phyloP scores from a whole-genome alignment of 2,113 vertebrate species.

The Balaeniceps rex region DNA sequence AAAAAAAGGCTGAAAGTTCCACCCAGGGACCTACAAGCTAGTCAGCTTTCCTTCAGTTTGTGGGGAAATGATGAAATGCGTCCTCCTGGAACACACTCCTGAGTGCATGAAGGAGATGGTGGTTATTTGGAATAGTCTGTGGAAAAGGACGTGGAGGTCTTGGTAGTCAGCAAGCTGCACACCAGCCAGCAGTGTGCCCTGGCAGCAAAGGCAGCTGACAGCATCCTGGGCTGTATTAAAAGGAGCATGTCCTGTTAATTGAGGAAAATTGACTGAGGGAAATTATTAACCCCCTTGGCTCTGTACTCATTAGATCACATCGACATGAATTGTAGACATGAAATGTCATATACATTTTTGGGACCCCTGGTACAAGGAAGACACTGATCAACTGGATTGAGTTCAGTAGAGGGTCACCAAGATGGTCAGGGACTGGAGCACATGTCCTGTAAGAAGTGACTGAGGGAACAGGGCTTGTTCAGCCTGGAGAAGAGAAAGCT shows the following conservation, averaged over 20 bases:
- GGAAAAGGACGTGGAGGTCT: accelerated
- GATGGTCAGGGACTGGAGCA: not conserved
- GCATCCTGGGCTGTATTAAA: not conserved
- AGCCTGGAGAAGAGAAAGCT: not conserved
- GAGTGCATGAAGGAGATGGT: not conserved
- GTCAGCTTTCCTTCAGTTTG: not conserved
- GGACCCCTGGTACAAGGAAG: not conserved
- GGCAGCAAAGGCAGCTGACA: not conserved
- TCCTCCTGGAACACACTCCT: not conserved
- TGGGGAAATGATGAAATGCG: not conserved
- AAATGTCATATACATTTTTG: not conserved
- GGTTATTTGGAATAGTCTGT: not conserved
- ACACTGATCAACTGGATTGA: not conserved
- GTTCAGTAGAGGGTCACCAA: not conserved
- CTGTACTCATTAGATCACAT: not conserved
- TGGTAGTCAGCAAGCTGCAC: not conserved
- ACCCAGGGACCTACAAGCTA: not conserved
- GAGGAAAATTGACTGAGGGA: not conserved
- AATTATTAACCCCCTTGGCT: not conserved
- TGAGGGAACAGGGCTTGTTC: not conserved
- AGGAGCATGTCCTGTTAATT: not conserved
- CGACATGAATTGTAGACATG: too few species aligned
- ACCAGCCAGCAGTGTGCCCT: not conserved
- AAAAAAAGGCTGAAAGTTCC: not conserved
- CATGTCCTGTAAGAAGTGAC: not conserved